Percentiles rank a stretch among this genome's conserved stretches.
Evolutionary conservation across 1,140 invertebrate species (phyloP).

Genomic region (Stegodyphus dumicola): DNA sequence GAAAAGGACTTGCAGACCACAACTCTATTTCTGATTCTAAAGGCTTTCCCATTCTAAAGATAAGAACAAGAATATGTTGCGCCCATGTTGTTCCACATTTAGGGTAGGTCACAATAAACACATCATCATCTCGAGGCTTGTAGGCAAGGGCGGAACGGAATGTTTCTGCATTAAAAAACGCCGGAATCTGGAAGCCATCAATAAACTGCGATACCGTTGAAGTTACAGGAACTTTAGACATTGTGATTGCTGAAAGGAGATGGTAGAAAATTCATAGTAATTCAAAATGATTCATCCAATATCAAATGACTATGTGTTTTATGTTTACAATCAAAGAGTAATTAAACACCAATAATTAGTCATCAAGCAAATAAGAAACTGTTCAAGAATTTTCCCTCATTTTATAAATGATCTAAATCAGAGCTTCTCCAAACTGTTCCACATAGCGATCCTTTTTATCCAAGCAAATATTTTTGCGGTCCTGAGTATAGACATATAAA

Average conservation of each 20-base stretch:
- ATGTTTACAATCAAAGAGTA: no score
- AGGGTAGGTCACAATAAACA: conserved; percentile 61
- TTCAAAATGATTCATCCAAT: neutral
- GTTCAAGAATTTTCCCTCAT: no score
- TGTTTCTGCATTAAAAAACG: conserved; percentile 24
- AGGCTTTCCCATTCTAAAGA: conserved; percentile 2
- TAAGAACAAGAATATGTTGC: conserved; percentile 34
- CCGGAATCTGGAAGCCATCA: conserved; percentile 31
- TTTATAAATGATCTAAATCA: no score
- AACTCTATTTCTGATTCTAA: no score
- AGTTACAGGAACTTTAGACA: neutral
- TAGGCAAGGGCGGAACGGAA: conserved; percentile 25
- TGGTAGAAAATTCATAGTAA: neutral
- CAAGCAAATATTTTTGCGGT: no score
- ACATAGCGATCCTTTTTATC: no score
- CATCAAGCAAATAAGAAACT: no score
- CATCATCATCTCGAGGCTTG: conserved; percentile 39
- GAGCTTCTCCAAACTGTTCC: no score
- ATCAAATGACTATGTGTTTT: neutral
- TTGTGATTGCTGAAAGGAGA: neutral
- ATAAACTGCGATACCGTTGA: neutral
- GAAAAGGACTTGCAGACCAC: neutral
- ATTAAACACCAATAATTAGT: no score
- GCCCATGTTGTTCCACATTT: conserved; percentile 63
- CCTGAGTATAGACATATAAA: no score